Conservation (phyloP, 2,797 vertebrate species). For the Enteromius radiatus region DNA sequence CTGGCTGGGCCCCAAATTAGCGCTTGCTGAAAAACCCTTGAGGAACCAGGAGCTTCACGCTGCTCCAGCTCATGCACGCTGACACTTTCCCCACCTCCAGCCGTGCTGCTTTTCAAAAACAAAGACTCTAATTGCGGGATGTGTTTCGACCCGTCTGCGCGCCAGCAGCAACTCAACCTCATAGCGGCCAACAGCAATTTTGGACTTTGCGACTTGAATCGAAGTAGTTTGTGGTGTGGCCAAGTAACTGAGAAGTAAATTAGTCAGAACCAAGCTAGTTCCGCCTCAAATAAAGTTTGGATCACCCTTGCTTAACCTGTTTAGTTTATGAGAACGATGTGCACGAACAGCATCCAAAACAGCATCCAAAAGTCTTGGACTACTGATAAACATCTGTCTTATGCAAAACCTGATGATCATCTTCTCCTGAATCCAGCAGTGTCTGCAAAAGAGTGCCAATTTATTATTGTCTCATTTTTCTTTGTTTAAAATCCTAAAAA, state of each 20-base stretch:
- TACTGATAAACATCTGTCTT: not conserved
- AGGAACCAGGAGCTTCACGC: slow-evolving; percentile 68
- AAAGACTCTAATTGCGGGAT: slow-evolving; percentile 37
- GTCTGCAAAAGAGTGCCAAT: not conserved
- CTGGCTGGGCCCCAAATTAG: slow-evolving; percentile 75
- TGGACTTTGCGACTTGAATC: slow-evolving; percentile 24
- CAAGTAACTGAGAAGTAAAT: slow-evolving; percentile 18
- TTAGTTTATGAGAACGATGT: not conserved
- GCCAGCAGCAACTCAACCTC: slow-evolving; percentile 5
- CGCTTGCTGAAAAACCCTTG: slow-evolving; percentile 69
- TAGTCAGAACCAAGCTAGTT: not conserved
- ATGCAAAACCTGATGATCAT: not conserved
- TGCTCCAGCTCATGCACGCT: slow-evolving; percentile 71
- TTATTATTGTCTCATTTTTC: not conserved
- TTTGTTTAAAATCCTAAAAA: not conserved
- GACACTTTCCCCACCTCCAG: slow-evolving; percentile 62
- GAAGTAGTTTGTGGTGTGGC: slow-evolving; percentile 10
- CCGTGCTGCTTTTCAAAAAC: slow-evolving; percentile 25
- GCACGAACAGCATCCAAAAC: slow-evolving; percentile 1
- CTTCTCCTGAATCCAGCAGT: not conserved
- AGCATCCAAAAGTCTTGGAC: slow-evolving; percentile 1
- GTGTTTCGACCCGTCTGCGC: slow-evolving; percentile 18
- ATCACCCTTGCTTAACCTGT: slow-evolving; percentile 17
- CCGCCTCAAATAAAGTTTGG: slow-evolving; percentile 16
- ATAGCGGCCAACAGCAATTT: slow-evolving; percentile 30